Evolutionary conservation across 2,888 invertebrate genomes (phyloP).

Genomic region (Lissonota sp.): DNA sequence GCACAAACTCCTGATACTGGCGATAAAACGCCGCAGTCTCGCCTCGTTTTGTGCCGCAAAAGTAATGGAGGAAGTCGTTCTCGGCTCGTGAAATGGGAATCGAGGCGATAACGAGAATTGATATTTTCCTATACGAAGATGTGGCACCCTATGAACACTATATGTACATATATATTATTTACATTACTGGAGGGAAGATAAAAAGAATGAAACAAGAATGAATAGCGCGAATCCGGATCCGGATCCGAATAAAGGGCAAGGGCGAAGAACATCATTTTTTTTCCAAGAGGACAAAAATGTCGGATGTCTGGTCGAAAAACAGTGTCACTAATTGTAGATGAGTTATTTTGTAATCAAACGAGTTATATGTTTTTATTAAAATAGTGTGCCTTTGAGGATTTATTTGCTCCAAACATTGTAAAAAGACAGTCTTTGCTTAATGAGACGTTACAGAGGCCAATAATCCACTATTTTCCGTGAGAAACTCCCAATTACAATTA

Average conservation of each 20-base stretch:
- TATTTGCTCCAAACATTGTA: too few species aligned
- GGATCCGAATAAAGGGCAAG: background rate
- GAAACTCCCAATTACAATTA: background rate
- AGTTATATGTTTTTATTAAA: too few species aligned
- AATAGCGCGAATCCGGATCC: background rate
- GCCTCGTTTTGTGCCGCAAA: constrained; percentile 34
- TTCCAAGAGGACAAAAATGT: constrained; percentile 4
- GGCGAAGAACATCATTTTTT: constrained; percentile 15
- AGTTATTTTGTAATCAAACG: too few species aligned
- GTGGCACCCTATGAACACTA: background rate
- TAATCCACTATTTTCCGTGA: constrained; percentile 15
- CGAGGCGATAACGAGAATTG: constrained; percentile 53
- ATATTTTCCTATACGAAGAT: constrained; percentile 46
- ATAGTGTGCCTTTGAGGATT: too few species aligned
- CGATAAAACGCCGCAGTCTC: constrained; percentile 33
- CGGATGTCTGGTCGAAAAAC: constrained; percentile 32
- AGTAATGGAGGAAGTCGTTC: constrained; percentile 52
- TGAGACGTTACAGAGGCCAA: constrained; percentile 1
- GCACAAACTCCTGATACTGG: background rate
- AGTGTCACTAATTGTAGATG: too few species aligned
- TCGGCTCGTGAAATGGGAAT: constrained; percentile 57
- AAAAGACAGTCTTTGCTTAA: too few species aligned
- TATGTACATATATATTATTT: background rate
- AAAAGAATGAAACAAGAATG: constrained; percentile 13
- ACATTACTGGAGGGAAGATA: background rate